Evolutionary conservation across 2,888 invertebrate species (phyloP).

Genomic region (Cantharis rustica): DNA sequence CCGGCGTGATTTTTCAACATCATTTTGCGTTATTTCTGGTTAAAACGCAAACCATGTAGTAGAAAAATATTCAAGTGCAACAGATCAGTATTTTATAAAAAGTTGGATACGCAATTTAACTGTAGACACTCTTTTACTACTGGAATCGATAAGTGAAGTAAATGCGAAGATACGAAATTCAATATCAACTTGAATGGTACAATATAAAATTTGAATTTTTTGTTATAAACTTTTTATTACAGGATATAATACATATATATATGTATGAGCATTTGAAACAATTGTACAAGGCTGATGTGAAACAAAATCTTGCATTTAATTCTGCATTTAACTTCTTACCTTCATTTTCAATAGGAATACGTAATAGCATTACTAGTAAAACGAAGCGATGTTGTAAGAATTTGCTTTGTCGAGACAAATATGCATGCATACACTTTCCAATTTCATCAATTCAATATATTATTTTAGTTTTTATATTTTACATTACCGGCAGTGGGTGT

Average conservation of each 20-base stretch:
- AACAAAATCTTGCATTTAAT: background rate
- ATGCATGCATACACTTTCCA: background rate
- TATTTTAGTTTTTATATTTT: background rate
- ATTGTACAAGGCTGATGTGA: background rate
- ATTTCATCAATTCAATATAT: background rate
- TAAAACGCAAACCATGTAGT: slow-evolving; percentile 49
- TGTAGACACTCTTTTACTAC: slow-evolving; percentile 9
- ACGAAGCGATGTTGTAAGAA: background rate
- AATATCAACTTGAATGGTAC: background rate
- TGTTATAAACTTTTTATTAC: background rate
- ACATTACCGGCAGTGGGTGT: background rate
- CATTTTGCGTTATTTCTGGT: slow-evolving; percentile 43
- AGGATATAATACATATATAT: background rate
- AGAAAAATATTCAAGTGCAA: slow-evolving; percentile 45
- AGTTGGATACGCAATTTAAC: slow-evolving; percentile 23
- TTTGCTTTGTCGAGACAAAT: background rate
- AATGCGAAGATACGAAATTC: slow-evolving; percentile 11
- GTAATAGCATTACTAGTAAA: background rate
- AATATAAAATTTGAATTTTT: background rate
- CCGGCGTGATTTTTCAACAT: slow-evolving; percentile 46
- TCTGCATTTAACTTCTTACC: background rate
- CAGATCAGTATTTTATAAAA: slow-evolving; percentile 33
- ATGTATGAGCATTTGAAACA: background rate
- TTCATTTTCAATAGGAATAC: background rate
- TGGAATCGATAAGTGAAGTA: slow-evolving; percentile 16